phyloP scores from a whole-genome alignment of 2,797 vertebrate species.

The Miichthys miiuy region DNA sequence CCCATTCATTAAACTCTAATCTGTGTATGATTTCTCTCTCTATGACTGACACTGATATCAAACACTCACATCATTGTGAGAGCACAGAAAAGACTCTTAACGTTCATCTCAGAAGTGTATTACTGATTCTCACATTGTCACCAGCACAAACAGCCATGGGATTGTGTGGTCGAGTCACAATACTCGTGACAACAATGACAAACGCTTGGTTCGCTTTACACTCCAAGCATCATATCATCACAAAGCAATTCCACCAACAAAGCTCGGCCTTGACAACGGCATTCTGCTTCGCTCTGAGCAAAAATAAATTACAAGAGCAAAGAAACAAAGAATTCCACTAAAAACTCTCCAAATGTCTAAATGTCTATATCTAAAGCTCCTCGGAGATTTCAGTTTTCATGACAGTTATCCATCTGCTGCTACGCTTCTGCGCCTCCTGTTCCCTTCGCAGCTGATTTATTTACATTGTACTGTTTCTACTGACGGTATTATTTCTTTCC shows the following conservation, averaged over 20 bases:
- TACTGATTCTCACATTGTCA: slow-evolving; percentile 65
- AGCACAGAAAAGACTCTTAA: slow-evolving; percentile 50
- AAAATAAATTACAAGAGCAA: slow-evolving; percentile 52
- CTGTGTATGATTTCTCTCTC: slow-evolving; percentile 37
- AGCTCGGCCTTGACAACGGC: slow-evolving; percentile 52
- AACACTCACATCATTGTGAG: slow-evolving; percentile 46
- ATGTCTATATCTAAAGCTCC: slow-evolving; percentile 32
- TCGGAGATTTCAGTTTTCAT: slow-evolving; percentile 42
- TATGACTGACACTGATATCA: slow-evolving; percentile 42
- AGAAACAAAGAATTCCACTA: slow-evolving; percentile 52
- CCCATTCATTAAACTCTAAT: slow-evolving; percentile 49
- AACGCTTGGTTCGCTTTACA: slow-evolving; percentile 54
- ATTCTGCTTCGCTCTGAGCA: slow-evolving; percentile 37
- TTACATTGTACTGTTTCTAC: neutral
- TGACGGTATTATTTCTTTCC: neutral
- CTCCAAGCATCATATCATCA: slow-evolving; percentile 59
- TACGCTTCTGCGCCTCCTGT: slow-evolving; percentile 40
- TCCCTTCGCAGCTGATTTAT: slow-evolving; percentile 18
- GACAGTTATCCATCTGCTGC: slow-evolving; percentile 56
- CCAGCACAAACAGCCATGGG: slow-evolving; percentile 51
- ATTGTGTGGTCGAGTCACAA: slow-evolving; percentile 62
- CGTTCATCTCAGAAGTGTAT: slow-evolving; percentile 58
- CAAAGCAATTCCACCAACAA: slow-evolving; percentile 57
- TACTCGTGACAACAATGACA: slow-evolving; percentile 70
- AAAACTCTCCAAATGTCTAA: slow-evolving; percentile 53